Evolutionary conservation across 2,797 vertebrate genomes (phyloP).

Genomic region (Channa striata): DNA sequence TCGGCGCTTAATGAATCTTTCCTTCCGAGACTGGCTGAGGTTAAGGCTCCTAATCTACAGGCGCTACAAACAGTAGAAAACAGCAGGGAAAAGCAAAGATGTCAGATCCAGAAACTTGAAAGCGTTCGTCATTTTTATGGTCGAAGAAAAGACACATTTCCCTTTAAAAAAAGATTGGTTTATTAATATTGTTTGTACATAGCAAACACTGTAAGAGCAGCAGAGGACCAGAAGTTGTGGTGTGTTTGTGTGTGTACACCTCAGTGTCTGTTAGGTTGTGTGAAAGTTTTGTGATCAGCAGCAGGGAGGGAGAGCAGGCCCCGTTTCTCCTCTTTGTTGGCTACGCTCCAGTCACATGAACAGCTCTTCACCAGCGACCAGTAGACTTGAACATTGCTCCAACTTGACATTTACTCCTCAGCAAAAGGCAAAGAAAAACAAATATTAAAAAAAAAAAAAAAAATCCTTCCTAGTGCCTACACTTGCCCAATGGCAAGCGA

Average conservation of each 20-base stretch:
- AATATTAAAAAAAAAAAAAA: conserved; percentile 32
- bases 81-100: too few species aligned
- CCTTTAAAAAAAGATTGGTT: conserved; percentile 86
- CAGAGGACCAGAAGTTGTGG: conserved; percentile 83
- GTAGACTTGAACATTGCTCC: conserved; percentile 63
- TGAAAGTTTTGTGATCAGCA: conserved; percentile 78
- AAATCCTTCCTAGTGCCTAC: conserved; percentile 67
- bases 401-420: conserved; percentile 75
- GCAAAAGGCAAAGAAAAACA: conserved; percentile 74
- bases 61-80: too few species aligned
- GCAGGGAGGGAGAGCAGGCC: conserved; percentile 87
- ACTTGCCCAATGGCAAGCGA: conserved; percentile 58
- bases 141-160: conserved; percentile 69
- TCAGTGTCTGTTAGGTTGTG: conserved; percentile 35
- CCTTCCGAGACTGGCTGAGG: too few species aligned
- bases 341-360: conserved; percentile 62
- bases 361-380: conserved; percentile 53
- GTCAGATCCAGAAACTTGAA: too few species aligned
- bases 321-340: conserved; percentile 70
- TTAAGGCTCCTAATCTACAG: too few species aligned
- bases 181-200: conserved; percentile 89
- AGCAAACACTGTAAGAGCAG: conserved; percentile 87
- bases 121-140: not conserved
- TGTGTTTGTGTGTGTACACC: not conserved
- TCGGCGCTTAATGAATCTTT: too few species aligned